phyloP scores from a whole-genome alignment of 2,888 invertebrate genomes.

The Automeris io region DNA sequence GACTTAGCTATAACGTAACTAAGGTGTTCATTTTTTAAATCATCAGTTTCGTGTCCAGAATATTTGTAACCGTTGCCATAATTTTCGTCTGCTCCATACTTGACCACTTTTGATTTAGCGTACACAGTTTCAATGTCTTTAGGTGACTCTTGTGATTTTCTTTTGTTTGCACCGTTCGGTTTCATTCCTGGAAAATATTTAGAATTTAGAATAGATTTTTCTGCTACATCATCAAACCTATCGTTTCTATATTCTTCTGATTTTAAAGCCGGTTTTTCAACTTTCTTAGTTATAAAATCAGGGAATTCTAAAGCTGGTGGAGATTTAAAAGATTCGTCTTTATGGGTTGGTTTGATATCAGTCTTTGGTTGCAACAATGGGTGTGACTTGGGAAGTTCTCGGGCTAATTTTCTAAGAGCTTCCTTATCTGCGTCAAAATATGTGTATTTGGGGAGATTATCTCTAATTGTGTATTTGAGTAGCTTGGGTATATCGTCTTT shows the following conservation, averaged over 20 bases:
- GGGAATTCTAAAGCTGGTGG: slow-evolving; percentile 44
- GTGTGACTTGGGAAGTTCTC: slow-evolving; percentile 9
- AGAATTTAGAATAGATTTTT: neutral
- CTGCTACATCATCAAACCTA: slow-evolving; percentile 7
- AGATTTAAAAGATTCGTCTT: slow-evolving; percentile 27
- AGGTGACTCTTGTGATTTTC: neutral
- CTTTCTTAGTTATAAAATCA: slow-evolving; percentile 46
- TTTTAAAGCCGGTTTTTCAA: slow-evolving; percentile 21
- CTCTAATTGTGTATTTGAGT: slow-evolving; percentile 5
- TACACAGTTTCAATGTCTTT: slow-evolving; percentile 46
- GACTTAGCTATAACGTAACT: slow-evolving; percentile 2
- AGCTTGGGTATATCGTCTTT: slow-evolving; percentile 6
- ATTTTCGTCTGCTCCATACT: slow-evolving; percentile 29
- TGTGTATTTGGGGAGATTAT: slow-evolving; percentile 10
- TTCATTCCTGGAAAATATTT: too few relatives aligned
- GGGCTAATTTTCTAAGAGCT: slow-evolving; percentile 11
- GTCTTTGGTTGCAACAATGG: slow-evolving; percentile 1
- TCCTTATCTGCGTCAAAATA: slow-evolving; percentile 9
- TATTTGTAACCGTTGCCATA: neutral
- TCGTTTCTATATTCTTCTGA: slow-evolving; percentile 12
- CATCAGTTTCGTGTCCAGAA: neutral
- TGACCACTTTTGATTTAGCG: slow-evolving; percentile 53
- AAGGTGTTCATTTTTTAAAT: neutral
- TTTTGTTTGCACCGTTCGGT: neutral
- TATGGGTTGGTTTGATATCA: slow-evolving; percentile 9